phyloP scores from a whole-genome alignment of 2,797 vertebrate species.

The Sebastes baramenuke region DNA sequence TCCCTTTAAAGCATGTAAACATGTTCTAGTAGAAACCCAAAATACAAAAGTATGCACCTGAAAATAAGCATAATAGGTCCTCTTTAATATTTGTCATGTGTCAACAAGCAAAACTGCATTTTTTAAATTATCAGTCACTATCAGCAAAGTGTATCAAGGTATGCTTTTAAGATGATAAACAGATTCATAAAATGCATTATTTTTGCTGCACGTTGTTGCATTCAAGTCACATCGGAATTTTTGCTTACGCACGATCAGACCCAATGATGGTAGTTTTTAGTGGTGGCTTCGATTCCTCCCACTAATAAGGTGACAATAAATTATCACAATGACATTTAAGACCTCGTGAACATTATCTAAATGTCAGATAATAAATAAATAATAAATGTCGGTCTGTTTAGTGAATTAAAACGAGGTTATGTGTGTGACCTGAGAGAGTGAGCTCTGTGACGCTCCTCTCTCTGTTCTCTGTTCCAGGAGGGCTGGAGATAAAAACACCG shows the following conservation, averaged over 20 bases:
- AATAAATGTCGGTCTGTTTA: too few relatives aligned
- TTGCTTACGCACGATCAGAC: rapidly evolving
- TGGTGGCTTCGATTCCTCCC: background rate
- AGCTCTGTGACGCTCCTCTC: slow-evolving; percentile 47
- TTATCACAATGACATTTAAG: rapidly evolving
- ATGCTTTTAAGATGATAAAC: background rate
- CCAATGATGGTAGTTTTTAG: background rate
- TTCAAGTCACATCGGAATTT: slow-evolving; percentile 27
- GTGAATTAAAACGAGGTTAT: too few relatives aligned
- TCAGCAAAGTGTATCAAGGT: background rate
- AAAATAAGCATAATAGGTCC: too few relatives aligned
- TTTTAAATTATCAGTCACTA: background rate
- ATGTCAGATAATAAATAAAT: too few relatives aligned
- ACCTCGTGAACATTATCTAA: too few relatives aligned
- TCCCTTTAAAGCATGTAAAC: too few relatives aligned
- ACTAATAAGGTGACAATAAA: background rate
- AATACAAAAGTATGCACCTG: too few relatives aligned
- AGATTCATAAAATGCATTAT: background rate
- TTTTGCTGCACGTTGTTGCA: slow-evolving; percentile 23
- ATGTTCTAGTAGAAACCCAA: too few relatives aligned
- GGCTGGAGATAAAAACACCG: slow-evolving; percentile 47
- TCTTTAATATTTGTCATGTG: background rate
- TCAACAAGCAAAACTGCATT: background rate
- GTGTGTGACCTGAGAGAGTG: slow-evolving; percentile 24
- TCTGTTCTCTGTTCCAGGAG: slow-evolving; percentile 27